These are phyloP conservation scores for Belonocnema kinseyi DNA, from an alignment of 1,140 invertebrate genomes.

Conservation along the genomic window DNA sequence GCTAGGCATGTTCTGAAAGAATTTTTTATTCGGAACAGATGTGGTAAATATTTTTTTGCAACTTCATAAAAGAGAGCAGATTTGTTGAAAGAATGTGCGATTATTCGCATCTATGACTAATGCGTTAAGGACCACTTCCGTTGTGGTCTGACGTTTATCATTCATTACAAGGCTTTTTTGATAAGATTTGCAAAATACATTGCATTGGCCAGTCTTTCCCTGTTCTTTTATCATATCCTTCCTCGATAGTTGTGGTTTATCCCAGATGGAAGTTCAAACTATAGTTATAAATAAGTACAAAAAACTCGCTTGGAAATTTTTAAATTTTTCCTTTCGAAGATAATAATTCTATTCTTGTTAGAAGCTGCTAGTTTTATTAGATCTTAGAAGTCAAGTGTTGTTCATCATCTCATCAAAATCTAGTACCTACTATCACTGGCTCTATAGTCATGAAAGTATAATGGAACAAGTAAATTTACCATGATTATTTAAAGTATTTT, in stretches of 20 bases:
- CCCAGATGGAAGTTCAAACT: neutral
- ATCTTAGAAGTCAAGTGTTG: too few relatives aligned
- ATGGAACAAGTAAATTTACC: neutral
- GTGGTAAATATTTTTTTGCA: too few relatives aligned
- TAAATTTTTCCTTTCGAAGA: neutral
- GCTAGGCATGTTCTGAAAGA: too few relatives aligned
- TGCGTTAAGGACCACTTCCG: constrained; percentile 9
- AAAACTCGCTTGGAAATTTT: neutral
- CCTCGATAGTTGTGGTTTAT: constrained; percentile 18
- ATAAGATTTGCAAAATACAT: neutral
- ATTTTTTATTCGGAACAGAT: too few relatives aligned
- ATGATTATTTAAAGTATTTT: neutral
- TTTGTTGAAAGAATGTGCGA: neutral
- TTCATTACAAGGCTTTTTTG: constrained; percentile 27
- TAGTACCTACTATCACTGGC: too few relatives aligned
- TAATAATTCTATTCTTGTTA: too few relatives aligned
- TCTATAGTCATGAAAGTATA: too few relatives aligned
- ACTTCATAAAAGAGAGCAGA: neutral
- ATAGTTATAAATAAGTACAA: too few relatives aligned
- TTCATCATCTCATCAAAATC: too few relatives aligned
- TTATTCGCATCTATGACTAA: constrained; percentile 26
- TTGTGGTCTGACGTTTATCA: constrained; percentile 20
- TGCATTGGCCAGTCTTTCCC: constrained; percentile 9
- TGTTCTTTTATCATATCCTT: constrained; percentile 23
- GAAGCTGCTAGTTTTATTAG: too few relatives aligned